Evolutionary conservation across 1,140 invertebrate species (phyloP).

Genomic region (Chionoecetes opilio): DNA sequence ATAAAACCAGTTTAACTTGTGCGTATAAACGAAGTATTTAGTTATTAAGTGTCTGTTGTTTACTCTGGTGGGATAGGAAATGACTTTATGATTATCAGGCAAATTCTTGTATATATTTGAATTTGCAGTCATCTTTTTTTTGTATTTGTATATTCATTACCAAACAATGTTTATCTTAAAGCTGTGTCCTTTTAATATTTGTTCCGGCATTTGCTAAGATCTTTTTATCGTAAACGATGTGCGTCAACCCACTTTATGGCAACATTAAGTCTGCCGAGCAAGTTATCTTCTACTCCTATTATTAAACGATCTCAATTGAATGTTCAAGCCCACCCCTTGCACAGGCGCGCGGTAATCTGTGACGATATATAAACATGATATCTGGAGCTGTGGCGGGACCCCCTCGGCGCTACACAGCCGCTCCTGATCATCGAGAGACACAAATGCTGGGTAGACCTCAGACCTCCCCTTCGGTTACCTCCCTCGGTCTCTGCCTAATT

Average conservation of each 20-base stretch:
- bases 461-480: neutral
- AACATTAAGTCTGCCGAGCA: neutral
- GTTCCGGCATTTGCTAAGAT: neutral
- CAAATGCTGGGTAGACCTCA: neutral
- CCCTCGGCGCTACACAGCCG: constrained; percentile 27
- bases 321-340: neutral
- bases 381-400: constrained; percentile 7
- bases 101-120: neutral
- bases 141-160: neutral
- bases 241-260: neutral
- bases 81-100: neutral
- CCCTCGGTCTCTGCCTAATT: neutral
- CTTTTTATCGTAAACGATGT: neutral
- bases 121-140: constrained; percentile 1
- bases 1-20: neutral
- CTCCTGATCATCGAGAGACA: neutral
- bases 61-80: neutral
- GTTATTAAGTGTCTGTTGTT: neutral
- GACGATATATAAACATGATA: constrained; percentile 52
- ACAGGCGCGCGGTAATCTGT: constrained; percentile 2
- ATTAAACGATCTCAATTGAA: constrained; percentile 12
- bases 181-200: neutral
- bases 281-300: neutral
- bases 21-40: neutral
- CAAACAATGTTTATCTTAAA: neutral